A percentile compares a stretch with the other conserved stretches of the same genome.
Evolutionary conservation across 2,113 vertebrate species (phyloP).

Genomic region (Pelvicachromis taeniatus): DNA sequence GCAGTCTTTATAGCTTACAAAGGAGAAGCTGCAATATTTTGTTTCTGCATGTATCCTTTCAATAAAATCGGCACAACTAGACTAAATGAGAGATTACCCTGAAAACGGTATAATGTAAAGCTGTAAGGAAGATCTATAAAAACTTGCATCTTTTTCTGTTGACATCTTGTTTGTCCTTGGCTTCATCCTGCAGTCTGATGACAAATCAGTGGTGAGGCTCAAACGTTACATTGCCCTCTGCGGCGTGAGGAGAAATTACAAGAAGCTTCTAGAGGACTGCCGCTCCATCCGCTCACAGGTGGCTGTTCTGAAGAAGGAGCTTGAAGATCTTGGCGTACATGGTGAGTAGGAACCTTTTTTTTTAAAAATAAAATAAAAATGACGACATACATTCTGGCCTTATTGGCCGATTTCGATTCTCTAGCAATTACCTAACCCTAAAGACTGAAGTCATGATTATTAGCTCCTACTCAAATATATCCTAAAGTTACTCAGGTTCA

Average conservation of each 20-base stretch:
- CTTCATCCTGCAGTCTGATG: conserved; percentile 24
- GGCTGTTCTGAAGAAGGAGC: conserved; percentile 73
- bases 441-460: background rate
- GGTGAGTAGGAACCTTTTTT: conserved; percentile 64
- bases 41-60: background rate
- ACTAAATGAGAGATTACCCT: background rate
- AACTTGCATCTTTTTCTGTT: background rate
- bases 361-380: too few relatives aligned
- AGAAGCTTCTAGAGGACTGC: conserved; percentile 78
- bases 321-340: conserved; percentile 80
- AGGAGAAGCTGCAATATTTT: background rate
- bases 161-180: background rate
- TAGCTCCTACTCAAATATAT: background rate
- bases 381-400: background rate
- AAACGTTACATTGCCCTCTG: conserved; percentile 84
- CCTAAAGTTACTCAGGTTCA: background rate
- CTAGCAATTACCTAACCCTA: background rate
- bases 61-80: background rate
- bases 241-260: conserved; percentile 80
- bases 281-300: conserved; percentile 68
- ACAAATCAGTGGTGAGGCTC: conserved; percentile 69
- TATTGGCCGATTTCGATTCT: background rate
- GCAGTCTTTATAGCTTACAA: background rate
- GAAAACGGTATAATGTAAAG: background rate
- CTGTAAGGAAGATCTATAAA: background rate